Evolutionary conservation across 2,888 invertebrate species (phyloP), one percentile per base, ranked within the genome.

Genomic region (Poecilobothrus nobilitatus): DNA sequence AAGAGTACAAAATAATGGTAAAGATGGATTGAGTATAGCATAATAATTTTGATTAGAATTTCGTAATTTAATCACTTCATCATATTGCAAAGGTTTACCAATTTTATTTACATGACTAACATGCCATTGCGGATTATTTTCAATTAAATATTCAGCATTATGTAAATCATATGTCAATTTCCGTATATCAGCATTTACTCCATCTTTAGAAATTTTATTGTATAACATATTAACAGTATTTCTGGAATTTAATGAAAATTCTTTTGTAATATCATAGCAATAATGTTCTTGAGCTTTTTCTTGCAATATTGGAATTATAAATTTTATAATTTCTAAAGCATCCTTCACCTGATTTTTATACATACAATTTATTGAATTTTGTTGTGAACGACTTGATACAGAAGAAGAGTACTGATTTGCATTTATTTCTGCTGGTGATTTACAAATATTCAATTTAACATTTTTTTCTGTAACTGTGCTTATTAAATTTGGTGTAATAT

Each of bases 111-210:
- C 84, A 18, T 90, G 84, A 72, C 84, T 85, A 18, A 91, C 84
- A 12, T 88, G 89, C 91, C 91, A 91, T 67, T 88, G 85, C 0
- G 90, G 89, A 79, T 92, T 92, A 70, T 84, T 84, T 62, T 88
- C 84, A 18, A 89, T 84, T 66, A 92, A 81, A 66, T 91, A 86
- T 76, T 91, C 86, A 67, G 90, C 84, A 76, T 88, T 89, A 73
- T 87, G 84, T 22, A 79, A 80, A 69, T 81, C 76, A 71, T 83
- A 84, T 2, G 82, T 84, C 9, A 73, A 69, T 61, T 72, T 71
- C 10, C 73, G 70, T 0, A 71, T 68, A 41, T 71, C 70, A 0
- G 61, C 64, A 6, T 63, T 70, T 20, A 67, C 61, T 6, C 70
- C 71, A 20, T 70, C 18, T 18, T 53, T 53, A 6, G 15, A 12